These are phyloP conservation scores for Didymodactylos carnosus DNA, from an alignment of 2,888 invertebrate species.

Conservation along the genomic window DNA sequence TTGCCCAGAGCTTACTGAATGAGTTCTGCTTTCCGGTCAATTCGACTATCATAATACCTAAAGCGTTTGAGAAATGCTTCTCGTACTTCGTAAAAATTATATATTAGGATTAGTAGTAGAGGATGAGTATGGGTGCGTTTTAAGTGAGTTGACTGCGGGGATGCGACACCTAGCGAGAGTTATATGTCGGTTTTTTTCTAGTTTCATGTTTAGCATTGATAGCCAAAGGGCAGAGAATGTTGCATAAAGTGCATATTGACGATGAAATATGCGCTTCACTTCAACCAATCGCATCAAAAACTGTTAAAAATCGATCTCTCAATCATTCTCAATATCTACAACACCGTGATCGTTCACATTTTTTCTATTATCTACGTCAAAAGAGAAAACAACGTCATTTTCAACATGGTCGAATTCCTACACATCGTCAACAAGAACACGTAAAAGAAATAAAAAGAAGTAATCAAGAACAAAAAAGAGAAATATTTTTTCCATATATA, in stretches of 20 bases:
- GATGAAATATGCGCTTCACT: neutral
- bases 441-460: neutral
- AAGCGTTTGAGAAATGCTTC: too few relatives aligned
- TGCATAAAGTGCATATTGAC: neutral
- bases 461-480: neutral
- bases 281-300: neutral
- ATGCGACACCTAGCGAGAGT: too few relatives aligned
- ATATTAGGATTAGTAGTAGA: too few relatives aligned
- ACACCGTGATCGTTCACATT: neutral
- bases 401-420: neutral
- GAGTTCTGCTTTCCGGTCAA: too few relatives aligned
- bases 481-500: too few relatives aligned
- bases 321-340: neutral
- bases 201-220: too few relatives aligned
- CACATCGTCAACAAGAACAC: neutral
- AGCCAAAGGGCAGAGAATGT: neutral
- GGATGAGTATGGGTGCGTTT: too few relatives aligned
- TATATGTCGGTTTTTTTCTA: too few relatives aligned
- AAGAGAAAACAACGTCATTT: neutral
- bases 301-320: neutral
- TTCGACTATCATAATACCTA: too few relatives aligned
- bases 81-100: too few relatives aligned
- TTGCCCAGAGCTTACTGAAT: too few relatives aligned
- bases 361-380: neutral
- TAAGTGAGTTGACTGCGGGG: too few relatives aligned